Evolutionary conservation across 1,140 invertebrate species (phyloP), one percentile per base, ranked within the genome.

Genomic region (Caenorhabditis latens): DNA sequence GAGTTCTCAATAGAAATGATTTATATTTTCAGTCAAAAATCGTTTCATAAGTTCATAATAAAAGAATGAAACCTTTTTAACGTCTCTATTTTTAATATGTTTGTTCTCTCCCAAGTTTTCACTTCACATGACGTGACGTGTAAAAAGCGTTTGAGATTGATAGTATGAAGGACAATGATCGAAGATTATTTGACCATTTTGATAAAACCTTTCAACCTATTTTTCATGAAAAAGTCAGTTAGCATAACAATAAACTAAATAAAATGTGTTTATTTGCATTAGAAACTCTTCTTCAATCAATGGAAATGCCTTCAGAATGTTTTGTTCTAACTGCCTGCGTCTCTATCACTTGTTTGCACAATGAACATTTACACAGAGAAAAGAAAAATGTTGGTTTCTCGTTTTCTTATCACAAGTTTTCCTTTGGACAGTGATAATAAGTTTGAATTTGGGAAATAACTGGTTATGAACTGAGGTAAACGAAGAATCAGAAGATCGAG

Each of bases 301-400:
- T 53, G 50, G 50, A 1, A 53, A 58, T 63, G 61, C 61, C 61
- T 63, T 63, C 61, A 32, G 61, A 63, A 63, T 32, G 21, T 63
- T 63, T 32, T 63, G 4, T 63, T 32, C 61, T 63, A 21, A n/a
- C n/a, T n/a, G n/a, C 32, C 61, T 63, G 61, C 21, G 61, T 63
- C n/a, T 63, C 61, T 32, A 32, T 11, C 19, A 21, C 7, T 71
- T 71, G 65, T 71, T 71, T 71, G 65, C 42, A 43, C 65, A 71
- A 71, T 71, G 42, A 43, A 63, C 24, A 63, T 32, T 40, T 63
- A 63, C 24, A 63, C n/a, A 63, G 61, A 63, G 32, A 63, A 11
- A 19, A 32, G 24, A 14, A 32, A 32, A 32, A n/a, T 43, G 1
- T n/a, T 43, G 40, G 3, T 7, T 71, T 65, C 21, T 13, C 61